Evolutionary conservation across 1,140 invertebrate genomes (phyloP), one percentile per base, ranked within the genome.

Genomic region (Dermatophagoides farinae): DNA sequence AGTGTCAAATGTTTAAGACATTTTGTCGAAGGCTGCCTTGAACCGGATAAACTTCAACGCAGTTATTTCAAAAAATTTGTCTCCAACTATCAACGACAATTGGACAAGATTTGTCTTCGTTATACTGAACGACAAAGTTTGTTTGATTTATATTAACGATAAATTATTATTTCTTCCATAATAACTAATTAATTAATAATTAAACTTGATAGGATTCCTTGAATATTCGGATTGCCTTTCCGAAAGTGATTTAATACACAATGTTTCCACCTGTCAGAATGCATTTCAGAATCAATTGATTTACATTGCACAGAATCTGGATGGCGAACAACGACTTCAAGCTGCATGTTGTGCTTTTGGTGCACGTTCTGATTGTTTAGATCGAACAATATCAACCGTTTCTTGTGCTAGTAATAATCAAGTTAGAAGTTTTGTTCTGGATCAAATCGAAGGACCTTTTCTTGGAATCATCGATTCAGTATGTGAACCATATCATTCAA

Each of bases 61-160:
- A 14, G 53, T n/a, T 55, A 55, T 44, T 14, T 55, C 12, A 55
- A 55, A 23, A 55, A 38, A 25, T 55, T 55, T 40, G 53, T 55
- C 10, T 38, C 23, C 23, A 55, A 55, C 23, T 55, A 55, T 25
- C 53, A 23, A n/a, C 1, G 23, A 55, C 53, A 55, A 44, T 25
- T 55, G 6, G 53, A 55, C 31, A 14, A 55, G 14, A 44, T 40
- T 12, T 55, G 53, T 20, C 53, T 55, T 5, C 53, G 38, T n/a
- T 23, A 23, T n/a, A 12, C 47, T 23, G 53, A 55, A 40, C 25
- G 53, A 41, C 14, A 55, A 38, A 55, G 53, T 55, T 18, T 25
- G 53, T 55, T n/a, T 4, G 2, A n/a, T 54, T 8, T 54, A 12
- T 9, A 54, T n/a, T n/a, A n/a, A 54, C 23, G 22, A 20, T 41